Percentiles rank a stretch among this genome's conserved stretches.
Conservation (phyloP, 2,888 invertebrate species). For the Scelioninae gen. 1 region DNA sequence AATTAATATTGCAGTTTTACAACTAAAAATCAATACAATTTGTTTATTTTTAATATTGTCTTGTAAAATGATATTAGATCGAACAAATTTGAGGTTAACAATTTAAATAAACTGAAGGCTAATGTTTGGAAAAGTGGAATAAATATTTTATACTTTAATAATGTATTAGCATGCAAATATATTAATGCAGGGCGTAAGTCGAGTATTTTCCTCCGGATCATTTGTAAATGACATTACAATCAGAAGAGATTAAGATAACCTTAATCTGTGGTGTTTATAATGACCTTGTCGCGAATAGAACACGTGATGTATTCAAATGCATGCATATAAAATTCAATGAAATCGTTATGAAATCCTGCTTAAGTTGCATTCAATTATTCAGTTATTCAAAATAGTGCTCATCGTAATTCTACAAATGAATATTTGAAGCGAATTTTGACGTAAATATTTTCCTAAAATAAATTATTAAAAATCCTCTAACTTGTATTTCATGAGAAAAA, state of each 20-base stretch:
- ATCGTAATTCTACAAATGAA: constrained; percentile 59
- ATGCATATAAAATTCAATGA: constrained; percentile 66
- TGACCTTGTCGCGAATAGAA: constrained; percentile 43
- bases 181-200: neutral
- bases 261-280: constrained; percentile 59
- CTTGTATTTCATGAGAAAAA: too few relatives aligned
- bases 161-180: neutral
- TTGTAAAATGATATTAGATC: too few relatives aligned
- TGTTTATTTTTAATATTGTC: too few relatives aligned
- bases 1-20: too few relatives aligned
- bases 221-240: constrained; percentile 46
- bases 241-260: constrained; percentile 40
- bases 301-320: constrained; percentile 59
- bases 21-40: too few relatives aligned
- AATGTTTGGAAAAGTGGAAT: too few relatives aligned
- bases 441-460: too few relatives aligned
- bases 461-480: too few relatives aligned
- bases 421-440: too few relatives aligned
- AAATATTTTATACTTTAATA: constrained; percentile 7
- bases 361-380: constrained; percentile 67
- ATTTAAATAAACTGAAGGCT: too few relatives aligned
- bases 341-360: constrained; percentile 64
- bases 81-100: too few relatives aligned
- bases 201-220: constrained; percentile 17
- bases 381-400: constrained; percentile 66